Evolutionary conservation across 2,888 invertebrate genomes (phyloP).

Genomic region (Chromoteleia sp.): DNA sequence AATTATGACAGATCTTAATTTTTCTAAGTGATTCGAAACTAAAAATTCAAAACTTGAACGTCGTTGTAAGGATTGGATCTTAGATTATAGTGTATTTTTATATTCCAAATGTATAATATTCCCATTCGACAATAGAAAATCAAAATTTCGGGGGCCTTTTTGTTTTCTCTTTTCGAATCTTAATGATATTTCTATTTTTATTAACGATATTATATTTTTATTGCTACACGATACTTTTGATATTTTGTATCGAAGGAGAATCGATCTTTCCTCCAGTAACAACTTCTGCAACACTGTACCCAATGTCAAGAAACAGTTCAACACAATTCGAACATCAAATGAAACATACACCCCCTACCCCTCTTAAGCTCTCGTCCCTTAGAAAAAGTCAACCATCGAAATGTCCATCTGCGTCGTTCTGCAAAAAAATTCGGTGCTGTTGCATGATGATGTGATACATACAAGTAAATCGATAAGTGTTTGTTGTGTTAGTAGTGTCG

Average conservation of each 20-base stretch:
- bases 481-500: conserved; percentile 61
- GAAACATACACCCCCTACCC: no score
- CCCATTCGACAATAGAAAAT: no score
- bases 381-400: not conserved
- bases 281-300: not conserved
- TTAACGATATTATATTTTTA: conserved; percentile 1
- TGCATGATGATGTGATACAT: conserved; percentile 66
- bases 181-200: not conserved
- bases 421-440: conserved; percentile 43
- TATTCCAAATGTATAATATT: conserved; percentile 3
- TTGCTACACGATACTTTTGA: not conserved
- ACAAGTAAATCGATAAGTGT: conserved; percentile 56
- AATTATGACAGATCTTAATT: conserved; percentile 1
- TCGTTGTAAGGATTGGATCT: no score
- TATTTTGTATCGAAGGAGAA: not conserved
- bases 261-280: conserved; percentile 15
- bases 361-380: conserved; percentile 12
- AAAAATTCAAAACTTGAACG: not conserved
- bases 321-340: conserved; percentile 11
- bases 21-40: not conserved
- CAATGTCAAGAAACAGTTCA: conserved; percentile 15
- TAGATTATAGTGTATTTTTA: conserved; percentile 6
- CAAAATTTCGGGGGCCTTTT: not conserved
- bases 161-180: not conserved
- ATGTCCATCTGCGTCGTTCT: conserved; percentile 37